A percentile compares a stretch with the other conserved stretches of the same genome.
Evolutionary conservation across 2,797 vertebrate genomes (phyloP).

Genomic region (Catharus ustulatus): DNA sequence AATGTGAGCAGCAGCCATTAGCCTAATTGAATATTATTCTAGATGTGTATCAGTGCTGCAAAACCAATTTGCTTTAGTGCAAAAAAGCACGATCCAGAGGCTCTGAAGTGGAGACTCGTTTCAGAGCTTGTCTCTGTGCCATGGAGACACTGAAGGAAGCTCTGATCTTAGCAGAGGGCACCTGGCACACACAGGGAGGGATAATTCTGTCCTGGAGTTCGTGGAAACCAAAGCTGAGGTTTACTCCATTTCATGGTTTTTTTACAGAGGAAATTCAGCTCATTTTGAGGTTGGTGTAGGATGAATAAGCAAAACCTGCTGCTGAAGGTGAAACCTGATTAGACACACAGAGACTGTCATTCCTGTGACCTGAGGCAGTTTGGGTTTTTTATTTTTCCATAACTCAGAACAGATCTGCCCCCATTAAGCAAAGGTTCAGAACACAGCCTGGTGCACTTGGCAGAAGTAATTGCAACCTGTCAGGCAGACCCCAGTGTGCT

Average conservation of each 20-base stretch:
- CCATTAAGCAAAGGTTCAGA: slow-evolving; percentile 64
- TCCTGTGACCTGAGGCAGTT: slow-evolving; percentile 48
- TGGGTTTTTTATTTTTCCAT: background rate
- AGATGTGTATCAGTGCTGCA: background rate
- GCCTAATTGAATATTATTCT: slow-evolving; percentile 21
- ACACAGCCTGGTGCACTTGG: slow-evolving; percentile 27
- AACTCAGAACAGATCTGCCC: slow-evolving; percentile 48
- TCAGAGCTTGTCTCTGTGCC: background rate
- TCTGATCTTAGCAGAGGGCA: background rate
- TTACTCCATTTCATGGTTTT: background rate
- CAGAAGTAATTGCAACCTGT: slow-evolving; percentile 65
- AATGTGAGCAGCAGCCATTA: background rate
- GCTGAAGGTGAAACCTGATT: slow-evolving; percentile 54
- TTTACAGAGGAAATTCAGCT: background rate
- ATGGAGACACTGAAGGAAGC: background rate
- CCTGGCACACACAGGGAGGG: background rate
- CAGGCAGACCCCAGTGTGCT: slow-evolving; percentile 8
- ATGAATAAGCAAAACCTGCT: slow-evolving; percentile 48
- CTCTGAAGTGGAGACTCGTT: background rate
- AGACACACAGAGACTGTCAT: slow-evolving; percentile 8
- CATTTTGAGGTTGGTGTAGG: slow-evolving; percentile 23
- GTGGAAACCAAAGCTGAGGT: slow-evolving; percentile 2
- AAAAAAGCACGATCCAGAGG: background rate
- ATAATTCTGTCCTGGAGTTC: background rate
- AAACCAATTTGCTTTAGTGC: background rate